phyloP scores from a whole-genome alignment of 2,113 vertebrate genomes.

The Naja naja region DNA sequence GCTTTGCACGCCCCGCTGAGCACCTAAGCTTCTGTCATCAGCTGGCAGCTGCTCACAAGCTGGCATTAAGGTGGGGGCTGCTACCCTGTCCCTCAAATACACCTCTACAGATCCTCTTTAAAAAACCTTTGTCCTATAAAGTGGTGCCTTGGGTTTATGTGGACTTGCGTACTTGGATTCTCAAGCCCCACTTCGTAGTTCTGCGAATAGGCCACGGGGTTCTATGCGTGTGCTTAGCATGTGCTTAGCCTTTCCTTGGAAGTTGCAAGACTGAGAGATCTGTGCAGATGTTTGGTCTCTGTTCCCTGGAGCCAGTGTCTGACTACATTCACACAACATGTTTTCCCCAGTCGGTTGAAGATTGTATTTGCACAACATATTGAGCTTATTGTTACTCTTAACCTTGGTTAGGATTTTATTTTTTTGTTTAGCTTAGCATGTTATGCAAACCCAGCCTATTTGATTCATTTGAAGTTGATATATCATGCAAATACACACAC shows the following conservation, averaged over 20 bases:
- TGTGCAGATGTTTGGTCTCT: neutral
- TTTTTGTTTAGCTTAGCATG: neutral
- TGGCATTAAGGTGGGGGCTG: neutral
- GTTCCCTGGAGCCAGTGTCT: neutral
- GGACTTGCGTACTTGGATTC: conserved; percentile 54
- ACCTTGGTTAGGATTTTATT: neutral
- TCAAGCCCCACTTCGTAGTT: neutral
- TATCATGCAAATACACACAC: neutral
- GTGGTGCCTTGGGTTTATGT: conserved; percentile 59
- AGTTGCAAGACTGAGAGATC: neutral
- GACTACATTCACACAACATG: neutral
- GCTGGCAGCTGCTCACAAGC: neutral
- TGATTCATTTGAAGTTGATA: neutral
- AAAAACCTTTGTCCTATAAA: conserved; percentile 25
- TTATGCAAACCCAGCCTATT: neutral
- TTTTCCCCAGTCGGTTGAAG: neutral
- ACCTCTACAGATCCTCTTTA: neutral
- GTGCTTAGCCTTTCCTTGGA: neutral
- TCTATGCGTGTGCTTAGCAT: neutral
- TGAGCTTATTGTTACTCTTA: neutral
- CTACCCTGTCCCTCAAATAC: neutral
- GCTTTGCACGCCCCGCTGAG: conserved; percentile 33
- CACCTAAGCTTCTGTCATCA: neutral
- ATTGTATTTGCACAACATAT: neutral
- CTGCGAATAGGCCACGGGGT: neutral